Base-by-base conservation (phyloP, 2,888 invertebrate genomes). In the Eumerus sabulonum region DNA sequence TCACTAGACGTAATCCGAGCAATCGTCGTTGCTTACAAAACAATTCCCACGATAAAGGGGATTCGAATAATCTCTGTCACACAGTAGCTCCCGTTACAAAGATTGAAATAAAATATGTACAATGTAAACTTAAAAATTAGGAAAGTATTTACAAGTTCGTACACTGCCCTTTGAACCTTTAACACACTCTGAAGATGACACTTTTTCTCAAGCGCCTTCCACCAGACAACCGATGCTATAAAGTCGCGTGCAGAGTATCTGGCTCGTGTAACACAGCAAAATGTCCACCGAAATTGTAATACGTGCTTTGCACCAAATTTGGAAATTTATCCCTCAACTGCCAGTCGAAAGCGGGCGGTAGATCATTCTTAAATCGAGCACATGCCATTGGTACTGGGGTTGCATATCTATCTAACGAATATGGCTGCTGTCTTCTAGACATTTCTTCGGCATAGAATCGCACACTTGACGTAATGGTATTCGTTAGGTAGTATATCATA, bases 401-500 rank as follows among this genome's bases (percentile, higher is more conserved):
- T 1, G 85, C 85, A 0, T 85, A 60, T 1, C 85, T 74, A 16
- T 91, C 90, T 19, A 91, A 76, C 0, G 87, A 85, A 36, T 89
- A 79, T 0, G 63, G 84, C 1, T 83, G 70, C 18, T 87, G 81
- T 1, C 84, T 79, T 19, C 84, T 86, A 38, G 85, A 90, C 16
- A 92, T 90, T 0, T 85, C 86, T 86, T 96, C 96, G 0, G 94
- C 88, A 85, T 96, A 97, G 18, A 95, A 88, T 40, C 96, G 90
- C 89, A 92, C 90, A 0, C 95, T 93, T 0, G 95, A 93, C 0
- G 94, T 93, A 9, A 95, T 94, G 9, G 92, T 92, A 57, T 92
- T 92, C 0, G 93, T 92, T 0, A 92, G 86, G 94, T 96, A 97
- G 88, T 96, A 97, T 53, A 96, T 88, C 94, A 95, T 95, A 5